Percentiles rank a stretch among this genome's conserved stretches.
These are phyloP conservation scores for Ciconia maguari DNA, from an alignment of 2,113 vertebrate genomes.

Conservation along the genomic window DNA sequence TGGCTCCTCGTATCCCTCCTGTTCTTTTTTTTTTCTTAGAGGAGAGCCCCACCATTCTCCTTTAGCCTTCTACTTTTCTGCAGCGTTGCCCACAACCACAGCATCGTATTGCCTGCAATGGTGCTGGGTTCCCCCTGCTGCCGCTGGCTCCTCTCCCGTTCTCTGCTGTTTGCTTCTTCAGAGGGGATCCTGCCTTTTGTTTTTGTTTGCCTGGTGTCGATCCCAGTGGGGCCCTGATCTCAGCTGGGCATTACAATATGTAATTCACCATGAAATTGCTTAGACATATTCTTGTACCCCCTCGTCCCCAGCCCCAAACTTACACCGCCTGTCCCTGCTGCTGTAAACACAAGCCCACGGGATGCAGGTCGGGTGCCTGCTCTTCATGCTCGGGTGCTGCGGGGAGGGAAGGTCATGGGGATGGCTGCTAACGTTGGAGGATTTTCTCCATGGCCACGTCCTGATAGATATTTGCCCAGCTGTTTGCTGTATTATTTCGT, in stretches of 20 bases:
- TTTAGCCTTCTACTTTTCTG: too few relatives aligned
- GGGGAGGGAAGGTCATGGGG: neutral
- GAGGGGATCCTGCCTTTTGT: neutral
- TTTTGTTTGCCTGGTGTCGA: neutral
- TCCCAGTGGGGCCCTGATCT: neutral
- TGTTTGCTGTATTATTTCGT: neutral
- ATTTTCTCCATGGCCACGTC: neutral
- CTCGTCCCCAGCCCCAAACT: neutral
- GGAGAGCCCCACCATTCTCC: neutral
- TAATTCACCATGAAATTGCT: neutral
- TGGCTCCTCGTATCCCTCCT: neutral
- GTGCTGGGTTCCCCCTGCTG: accelerated
- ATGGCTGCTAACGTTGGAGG: neutral
- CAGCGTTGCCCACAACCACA: neutral
- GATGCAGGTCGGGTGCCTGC: neutral
- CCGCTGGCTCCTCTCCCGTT: accelerated
- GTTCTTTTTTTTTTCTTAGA: neutral
- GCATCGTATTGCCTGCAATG: accelerated
- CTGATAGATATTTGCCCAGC: neutral
- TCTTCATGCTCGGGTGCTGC: neutral
- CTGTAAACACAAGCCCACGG: accelerated
- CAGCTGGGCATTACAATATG: neutral
- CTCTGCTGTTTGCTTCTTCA: neutral
- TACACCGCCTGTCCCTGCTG: neutral
- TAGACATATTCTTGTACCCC: neutral